A percentile compares a stretch with the other conserved stretches of the same genome.
Conservation (phyloP, 30 jellyfish, hydroid and myxozoan species). For the Euphysa ruthae region DNA sequence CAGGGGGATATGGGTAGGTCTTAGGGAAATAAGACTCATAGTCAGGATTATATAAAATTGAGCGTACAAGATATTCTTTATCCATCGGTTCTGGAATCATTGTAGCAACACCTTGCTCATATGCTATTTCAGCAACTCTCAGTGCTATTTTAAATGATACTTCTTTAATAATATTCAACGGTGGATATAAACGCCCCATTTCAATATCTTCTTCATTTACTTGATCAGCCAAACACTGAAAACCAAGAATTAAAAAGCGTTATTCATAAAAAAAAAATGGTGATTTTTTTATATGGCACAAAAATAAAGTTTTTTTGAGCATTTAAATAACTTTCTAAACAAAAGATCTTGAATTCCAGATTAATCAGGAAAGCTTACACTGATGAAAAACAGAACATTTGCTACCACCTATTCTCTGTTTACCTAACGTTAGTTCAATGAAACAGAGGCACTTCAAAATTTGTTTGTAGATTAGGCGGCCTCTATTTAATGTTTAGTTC, state of each 20-base stretch:
- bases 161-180: constrained; percentile 53
- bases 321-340: too few relatives aligned
- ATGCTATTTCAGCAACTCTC: constrained; percentile 61
- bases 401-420: too few relatives aligned
- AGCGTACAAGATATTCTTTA: constrained; percentile 30
- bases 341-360: too few relatives aligned
- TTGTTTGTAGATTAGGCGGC: too few relatives aligned
- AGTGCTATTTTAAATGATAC: constrained; percentile 77
- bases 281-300: too few relatives aligned
- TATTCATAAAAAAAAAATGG: too few relatives aligned
- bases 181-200: constrained; percentile 78
- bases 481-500: too few relatives aligned
- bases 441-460: too few relatives aligned
- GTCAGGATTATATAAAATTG: constrained; percentile 59
- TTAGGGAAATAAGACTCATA: constrained; percentile 67
- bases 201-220: constrained; percentile 61
- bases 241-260: background rate
- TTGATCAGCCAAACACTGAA: constrained; percentile 73
- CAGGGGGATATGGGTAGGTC: constrained; percentile 66
- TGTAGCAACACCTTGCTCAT: constrained; percentile 73
- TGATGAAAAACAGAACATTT: too few relatives aligned
- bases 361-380: too few relatives aligned
- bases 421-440: too few relatives aligned
- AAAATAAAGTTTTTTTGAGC: too few relatives aligned
- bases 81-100: constrained; percentile 65